A percentile compares a stretch with the other conserved stretches of the same genome.
Evolutionary conservation across 2,888 invertebrate genomes (phyloP).

Genomic region (Saturnia pavonia): DNA sequence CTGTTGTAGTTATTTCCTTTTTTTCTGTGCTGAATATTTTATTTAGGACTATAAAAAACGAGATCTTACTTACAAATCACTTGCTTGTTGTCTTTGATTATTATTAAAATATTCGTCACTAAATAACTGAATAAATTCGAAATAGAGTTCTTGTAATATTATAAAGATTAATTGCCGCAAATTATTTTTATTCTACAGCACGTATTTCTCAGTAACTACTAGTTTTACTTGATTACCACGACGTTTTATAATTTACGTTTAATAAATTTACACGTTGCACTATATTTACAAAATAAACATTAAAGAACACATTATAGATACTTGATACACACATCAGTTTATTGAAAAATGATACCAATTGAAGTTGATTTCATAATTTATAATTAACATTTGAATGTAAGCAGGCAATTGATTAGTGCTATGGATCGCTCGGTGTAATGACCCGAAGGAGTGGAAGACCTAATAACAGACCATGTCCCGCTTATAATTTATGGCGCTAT

Average conservation of each 20-base stretch:
- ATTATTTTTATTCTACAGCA: neutral
- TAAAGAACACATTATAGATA: no score
- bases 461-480: slow-evolving; percentile 44
- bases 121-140: neutral
- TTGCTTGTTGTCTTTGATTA: neutral
- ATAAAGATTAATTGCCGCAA: neutral
- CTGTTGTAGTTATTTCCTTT: neutral
- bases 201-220: neutral
- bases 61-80: neutral
- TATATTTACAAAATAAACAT: neutral
- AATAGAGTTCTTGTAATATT: neutral
- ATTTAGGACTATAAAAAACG: neutral
- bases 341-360: neutral
- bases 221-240: neutral
- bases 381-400: slow-evolving; percentile 51
- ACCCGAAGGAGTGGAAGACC: slow-evolving; percentile 49
- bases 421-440: slow-evolving; percentile 49
- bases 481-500: slow-evolving; percentile 51
- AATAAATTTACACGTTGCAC: neutral
- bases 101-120: neutral
- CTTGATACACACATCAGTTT: neutral
- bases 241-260: neutral
- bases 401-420: slow-evolving; percentile 55
- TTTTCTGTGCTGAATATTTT: neutral
- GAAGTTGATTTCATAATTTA: slow-evolving; percentile 36